Evolutionary conservation across 2,888 invertebrate species (phyloP).

Genomic region (Copidosoma aretas): DNA sequence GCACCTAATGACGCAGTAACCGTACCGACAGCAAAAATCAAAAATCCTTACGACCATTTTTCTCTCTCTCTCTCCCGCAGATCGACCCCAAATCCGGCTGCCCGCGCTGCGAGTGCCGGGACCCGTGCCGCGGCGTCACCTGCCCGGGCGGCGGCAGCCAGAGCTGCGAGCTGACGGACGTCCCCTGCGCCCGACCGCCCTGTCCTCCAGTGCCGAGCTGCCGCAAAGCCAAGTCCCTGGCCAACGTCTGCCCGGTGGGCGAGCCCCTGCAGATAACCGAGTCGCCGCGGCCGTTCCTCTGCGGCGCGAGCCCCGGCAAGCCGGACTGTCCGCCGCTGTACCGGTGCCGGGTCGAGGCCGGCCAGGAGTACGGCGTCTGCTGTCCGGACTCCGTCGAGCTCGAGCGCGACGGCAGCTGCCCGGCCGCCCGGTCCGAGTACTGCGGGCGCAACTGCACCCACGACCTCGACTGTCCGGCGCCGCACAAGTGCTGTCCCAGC

Average conservation of each 20-base stretch:
- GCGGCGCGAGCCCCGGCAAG: constrained; percentile 81
- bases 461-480: constrained; percentile 81
- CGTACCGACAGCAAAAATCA: no score
- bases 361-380: constrained; percentile 87
- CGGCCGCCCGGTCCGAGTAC: constrained; percentile 63
- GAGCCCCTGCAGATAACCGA: constrained; percentile 65
- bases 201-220: constrained; percentile 87
- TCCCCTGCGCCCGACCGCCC: constrained; percentile 78
- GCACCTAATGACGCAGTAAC: no score
- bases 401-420: constrained; percentile 81
- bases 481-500: constrained; percentile 82
- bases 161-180: constrained; percentile 79
- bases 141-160: constrained; percentile 77
- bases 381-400: constrained; percentile 80
- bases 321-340: constrained; percentile 85
- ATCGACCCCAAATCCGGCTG: constrained; percentile 68
- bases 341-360: constrained; percentile 78
- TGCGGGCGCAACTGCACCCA: constrained; percentile 76
- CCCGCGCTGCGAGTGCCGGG: constrained; percentile 80
- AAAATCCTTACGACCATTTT: no score
- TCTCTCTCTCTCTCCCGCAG: constrained; percentile 49
- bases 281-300: constrained; percentile 79
- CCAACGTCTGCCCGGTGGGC: constrained; percentile 78
- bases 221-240: constrained; percentile 75
- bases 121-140: constrained; percentile 77